Evolutionary conservation across 2,797 vertebrate species (phyloP), one percentile per base, ranked within the genome.

Genomic region (Triplophysa bombifrons): DNA sequence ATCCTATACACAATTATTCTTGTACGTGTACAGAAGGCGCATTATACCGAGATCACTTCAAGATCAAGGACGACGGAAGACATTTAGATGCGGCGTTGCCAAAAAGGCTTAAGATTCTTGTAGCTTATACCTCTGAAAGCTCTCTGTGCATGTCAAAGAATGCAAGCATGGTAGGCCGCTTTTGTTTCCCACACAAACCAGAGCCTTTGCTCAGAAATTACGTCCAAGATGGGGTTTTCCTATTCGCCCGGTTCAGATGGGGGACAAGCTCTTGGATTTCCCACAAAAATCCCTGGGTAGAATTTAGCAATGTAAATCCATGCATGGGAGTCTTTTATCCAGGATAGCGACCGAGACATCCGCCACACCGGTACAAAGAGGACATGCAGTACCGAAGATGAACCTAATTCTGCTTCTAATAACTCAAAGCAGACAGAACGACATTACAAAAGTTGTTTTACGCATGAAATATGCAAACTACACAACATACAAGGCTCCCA

Each of bases 221-320:
- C 80, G 71, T 65, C 58, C 25, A 80, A 86, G 72, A 85, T 50
- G 74, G 83, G 77, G 68, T 76, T 87, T 87, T 88, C 84, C 85
- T 85, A 74, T 38, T 16, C 27, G 72, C 73, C 81, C 27, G 82
- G 88, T 86, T 87, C 86, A 89, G 68, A 77, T 64, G 72, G 76
- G 83, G 86, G 85, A 85, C 84, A 83, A 72, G 51, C 69, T 82
- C 78, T 82, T 84, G 78, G 78, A 86, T 85, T 87, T 81, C 81
- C 84, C 85, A 83, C 82, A 82, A 80, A 84, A 72, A 72, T 80
- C 69, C 74, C 58, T 84, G 76, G 85, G 81, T 87, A 82, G 85
- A 82, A 85, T 87, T 87, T 87, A 67, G 86, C 75, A 83, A 87
- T 78, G 79, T 63, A 86, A 86, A 76, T 79, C 82, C 80, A 80